Evolutionary conservation across 2,797 vertebrate genomes (phyloP).

Genomic region (Sebastes oblongus): DNA sequence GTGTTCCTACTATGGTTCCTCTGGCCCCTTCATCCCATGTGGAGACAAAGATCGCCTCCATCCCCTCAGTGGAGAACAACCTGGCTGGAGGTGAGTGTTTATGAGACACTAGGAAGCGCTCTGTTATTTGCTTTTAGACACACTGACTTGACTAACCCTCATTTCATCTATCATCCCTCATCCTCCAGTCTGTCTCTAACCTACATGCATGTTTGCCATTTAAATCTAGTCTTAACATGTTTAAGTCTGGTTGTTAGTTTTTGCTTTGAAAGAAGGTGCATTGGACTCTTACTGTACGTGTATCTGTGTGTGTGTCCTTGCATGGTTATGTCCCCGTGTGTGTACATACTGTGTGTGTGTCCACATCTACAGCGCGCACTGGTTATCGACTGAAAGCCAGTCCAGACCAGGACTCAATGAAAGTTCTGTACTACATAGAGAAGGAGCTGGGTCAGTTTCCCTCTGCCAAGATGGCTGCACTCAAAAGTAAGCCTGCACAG

Average conservation of each 20-base stretch:
- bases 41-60: conserved; percentile 85
- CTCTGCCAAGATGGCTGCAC: conserved; percentile 84
- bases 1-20: conserved; percentile 86
- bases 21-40: conserved; percentile 83
- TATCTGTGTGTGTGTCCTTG: conserved; percentile 32
- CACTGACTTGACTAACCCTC: conserved; percentile 42
- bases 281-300: neutral
- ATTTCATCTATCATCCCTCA: conserved; percentile 28
- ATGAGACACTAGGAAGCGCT: neutral
- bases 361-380: conserved; percentile 84
- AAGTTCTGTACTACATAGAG: conserved; percentile 93
- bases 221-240: neutral
- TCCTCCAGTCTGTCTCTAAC: conserved; percentile 30
- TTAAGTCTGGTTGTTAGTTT: neutral
- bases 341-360: conserved; percentile 25
- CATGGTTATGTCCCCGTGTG: conserved; percentile 38
- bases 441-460: conserved; percentile 92
- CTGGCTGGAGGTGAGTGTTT: conserved; percentile 74
- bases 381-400: conserved; percentile 91
- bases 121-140: neutral
- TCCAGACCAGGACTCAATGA: conserved; percentile 92
- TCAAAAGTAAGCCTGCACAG: conserved; percentile 88
- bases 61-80: conserved; percentile 80
- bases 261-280: neutral
- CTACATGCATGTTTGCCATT: conserved; percentile 29